These are phyloP conservation scores for Paedocypris sp. DNA, from an alignment of 2,113 vertebrate species.

Conservation along the genomic window DNA sequence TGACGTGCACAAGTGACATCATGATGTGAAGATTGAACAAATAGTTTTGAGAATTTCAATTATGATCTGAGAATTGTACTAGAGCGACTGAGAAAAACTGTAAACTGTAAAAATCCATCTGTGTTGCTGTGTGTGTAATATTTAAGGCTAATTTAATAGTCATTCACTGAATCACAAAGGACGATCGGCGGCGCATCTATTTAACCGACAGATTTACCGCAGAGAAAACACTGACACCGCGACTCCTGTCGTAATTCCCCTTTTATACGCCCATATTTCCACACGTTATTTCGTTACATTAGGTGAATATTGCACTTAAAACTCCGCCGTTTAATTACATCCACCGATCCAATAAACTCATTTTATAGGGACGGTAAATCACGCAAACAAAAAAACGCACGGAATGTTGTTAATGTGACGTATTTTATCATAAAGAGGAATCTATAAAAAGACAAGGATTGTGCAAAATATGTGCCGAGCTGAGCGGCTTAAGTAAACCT, in stretches of 20 bases:
- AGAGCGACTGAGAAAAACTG: no score
- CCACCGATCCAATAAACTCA: constrained; percentile 94
- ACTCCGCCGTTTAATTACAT: constrained; percentile 96
- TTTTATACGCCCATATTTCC: constrained; percentile 87
- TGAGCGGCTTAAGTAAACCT: constrained; percentile 97
- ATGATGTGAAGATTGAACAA: no score
- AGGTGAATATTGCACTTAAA: constrained; percentile 93
- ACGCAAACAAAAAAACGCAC: constrained; percentile 87
- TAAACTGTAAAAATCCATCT: no score
- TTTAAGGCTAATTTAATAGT: no score
- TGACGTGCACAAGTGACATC: no score
- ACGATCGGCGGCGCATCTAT: constrained; percentile 66
- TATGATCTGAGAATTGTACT: no score
- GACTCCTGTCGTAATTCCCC: constrained; percentile 83
- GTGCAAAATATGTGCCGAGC: constrained; percentile 83
- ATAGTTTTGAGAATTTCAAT: no score
- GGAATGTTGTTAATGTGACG: constrained; percentile 94
- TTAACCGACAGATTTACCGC: constrained; percentile 83
- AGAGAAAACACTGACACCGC: constrained; percentile 89
- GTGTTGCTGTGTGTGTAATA: no score
- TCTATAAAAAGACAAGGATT: constrained; percentile 94
- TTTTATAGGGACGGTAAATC: constrained; percentile 89
- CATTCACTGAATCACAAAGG: constrained; percentile 68
- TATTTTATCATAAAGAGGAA: constrained; percentile 90
- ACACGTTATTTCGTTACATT: constrained; percentile 85